phyloP scores from a whole-genome alignment of 92 coral and sea anemone genomes.

The Hydrozoanthus gracilis region DNA sequence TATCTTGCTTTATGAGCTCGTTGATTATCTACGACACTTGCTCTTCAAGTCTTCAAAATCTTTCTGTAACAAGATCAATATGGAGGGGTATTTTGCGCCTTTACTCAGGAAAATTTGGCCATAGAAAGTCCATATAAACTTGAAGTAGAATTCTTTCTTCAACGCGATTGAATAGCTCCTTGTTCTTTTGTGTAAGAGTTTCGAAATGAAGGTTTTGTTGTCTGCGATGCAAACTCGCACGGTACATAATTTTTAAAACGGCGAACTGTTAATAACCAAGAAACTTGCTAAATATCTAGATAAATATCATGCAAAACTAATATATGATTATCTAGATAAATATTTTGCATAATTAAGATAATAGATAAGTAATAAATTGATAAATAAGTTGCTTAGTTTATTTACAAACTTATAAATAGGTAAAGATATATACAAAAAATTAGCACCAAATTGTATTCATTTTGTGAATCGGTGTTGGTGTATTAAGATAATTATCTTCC shows the following conservation, averaged over 20 bases:
- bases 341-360: too few species aligned
- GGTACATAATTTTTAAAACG: background rate
- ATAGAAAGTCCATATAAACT: constrained; percentile 22
- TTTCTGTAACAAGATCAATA: background rate
- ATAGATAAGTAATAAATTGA: too few species aligned
- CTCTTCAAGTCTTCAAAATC: constrained; percentile 18
- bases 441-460: too few species aligned
- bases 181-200: constrained; percentile 6
- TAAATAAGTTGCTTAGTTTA: too few species aligned
- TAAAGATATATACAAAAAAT: too few species aligned
- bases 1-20: background rate
- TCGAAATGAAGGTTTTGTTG: background rate
- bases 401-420: too few species aligned
- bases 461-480: too few species aligned
- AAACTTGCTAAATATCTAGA: too few species aligned
- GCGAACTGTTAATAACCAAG: too few species aligned
- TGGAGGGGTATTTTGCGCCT: background rate
- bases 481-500: too few species aligned
- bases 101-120: constrained; percentile 14
- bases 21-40: constrained; percentile 1
- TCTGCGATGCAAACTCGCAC: background rate
- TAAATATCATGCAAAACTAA: too few species aligned
- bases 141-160: background rate
- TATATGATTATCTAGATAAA: too few species aligned
- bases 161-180: constrained; percentile 1